These are phyloP conservation scores for Pocillopora meandrina DNA, from an alignment of 92 coral and sea anemone genomes.

Conservation along the genomic window DNA sequence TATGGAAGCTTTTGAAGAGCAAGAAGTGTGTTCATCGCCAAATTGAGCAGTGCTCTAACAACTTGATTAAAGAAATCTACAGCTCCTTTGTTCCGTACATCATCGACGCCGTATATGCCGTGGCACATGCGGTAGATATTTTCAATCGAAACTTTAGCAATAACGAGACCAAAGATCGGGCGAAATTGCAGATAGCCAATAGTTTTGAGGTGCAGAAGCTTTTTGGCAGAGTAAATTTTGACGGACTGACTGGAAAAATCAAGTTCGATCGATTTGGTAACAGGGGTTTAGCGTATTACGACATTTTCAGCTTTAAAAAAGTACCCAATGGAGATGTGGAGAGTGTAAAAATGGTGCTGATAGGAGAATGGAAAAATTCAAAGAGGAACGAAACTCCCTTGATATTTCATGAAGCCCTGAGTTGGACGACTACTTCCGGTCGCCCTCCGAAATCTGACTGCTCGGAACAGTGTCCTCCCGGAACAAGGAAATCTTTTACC, in stretches of 20 bases:
- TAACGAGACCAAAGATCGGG: background rate
- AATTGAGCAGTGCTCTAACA: background rate
- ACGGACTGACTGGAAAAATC: background rate
- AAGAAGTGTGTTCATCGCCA: background rate
- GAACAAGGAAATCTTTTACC: slow-evolving; percentile 23
- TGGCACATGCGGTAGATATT: background rate
- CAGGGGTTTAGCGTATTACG: background rate
- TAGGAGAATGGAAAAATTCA: background rate
- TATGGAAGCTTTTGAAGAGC: background rate
- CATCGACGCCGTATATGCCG: background rate
- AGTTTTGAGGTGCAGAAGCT: background rate
- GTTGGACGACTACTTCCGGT: background rate
- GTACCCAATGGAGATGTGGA: background rate
- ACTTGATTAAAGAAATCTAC: background rate
- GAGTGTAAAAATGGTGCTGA: background rate
- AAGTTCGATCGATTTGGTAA: background rate
- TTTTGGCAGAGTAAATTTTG: background rate
- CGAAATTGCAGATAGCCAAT: background rate
- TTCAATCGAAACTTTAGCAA: background rate
- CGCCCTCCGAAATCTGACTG: slow-evolving; percentile 4
- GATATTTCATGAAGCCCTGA: background rate
- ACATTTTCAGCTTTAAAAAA: background rate
- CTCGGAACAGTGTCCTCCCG: slow-evolving; percentile 19
- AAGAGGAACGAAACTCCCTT: background rate
- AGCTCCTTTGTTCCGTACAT: background rate